A percentile compares a stretch with the other conserved stretches of the same genome.
phyloP scores from a whole-genome alignment of 1,140 invertebrate genomes.

The Conus betulinus region DNA sequence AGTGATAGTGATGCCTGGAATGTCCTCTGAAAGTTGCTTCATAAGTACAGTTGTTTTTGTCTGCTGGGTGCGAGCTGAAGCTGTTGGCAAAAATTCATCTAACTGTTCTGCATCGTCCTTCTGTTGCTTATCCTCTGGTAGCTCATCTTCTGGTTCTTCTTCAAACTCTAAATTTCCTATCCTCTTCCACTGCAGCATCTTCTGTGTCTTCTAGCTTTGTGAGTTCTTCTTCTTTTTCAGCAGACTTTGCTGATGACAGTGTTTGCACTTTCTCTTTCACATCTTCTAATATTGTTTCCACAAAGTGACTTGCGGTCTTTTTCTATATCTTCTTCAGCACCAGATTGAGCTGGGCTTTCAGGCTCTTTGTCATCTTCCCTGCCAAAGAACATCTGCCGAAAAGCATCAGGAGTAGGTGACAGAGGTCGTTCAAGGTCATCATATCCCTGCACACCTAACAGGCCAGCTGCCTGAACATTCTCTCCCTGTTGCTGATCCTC shows the following conservation, averaged over 20 bases:
- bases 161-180: constrained; percentile 41
- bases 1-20: constrained; percentile 84
- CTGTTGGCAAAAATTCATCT: constrained; percentile 9
- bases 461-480: background rate
- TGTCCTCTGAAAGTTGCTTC: constrained; percentile 76
- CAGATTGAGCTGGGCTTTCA: constrained; percentile 20
- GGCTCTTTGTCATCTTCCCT: constrained; percentile 41
- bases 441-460: constrained; percentile 25
- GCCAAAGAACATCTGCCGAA: constrained; percentile 61
- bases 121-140: constrained; percentile 37
- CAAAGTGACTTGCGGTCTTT: constrained; percentile 66
- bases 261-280: constrained; percentile 53
- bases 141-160: constrained; percentile 30
- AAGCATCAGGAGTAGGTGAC: constrained; percentile 71
- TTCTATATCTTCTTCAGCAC: constrained; percentile 50
- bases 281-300: constrained; percentile 68
- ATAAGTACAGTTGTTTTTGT: constrained; percentile 45
- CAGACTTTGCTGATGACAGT: background rate
- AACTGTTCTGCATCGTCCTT: constrained; percentile 18
- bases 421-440: constrained; percentile 71
- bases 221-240: constrained; percentile 40
- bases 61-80: constrained; percentile 15
- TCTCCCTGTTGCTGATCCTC: constrained; percentile 26
- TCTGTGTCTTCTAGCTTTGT: constrained; percentile 41
- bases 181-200: constrained; percentile 39